These are phyloP conservation scores for Sciurus vulgaris DNA, from an alignment of 2,797 vertebrate genomes.

Conservation along the genomic window DNA sequence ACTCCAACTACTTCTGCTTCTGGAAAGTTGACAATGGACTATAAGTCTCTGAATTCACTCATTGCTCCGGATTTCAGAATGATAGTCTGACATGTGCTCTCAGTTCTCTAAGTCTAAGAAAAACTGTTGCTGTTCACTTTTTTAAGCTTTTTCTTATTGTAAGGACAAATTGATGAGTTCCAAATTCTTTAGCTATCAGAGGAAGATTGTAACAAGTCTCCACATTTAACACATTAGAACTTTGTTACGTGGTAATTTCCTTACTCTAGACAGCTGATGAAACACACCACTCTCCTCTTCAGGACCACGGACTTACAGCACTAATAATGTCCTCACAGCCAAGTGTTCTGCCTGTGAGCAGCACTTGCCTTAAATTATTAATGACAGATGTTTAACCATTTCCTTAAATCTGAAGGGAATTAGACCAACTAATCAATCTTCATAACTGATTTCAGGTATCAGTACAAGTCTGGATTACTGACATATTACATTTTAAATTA, in stretches of 20 bases:
- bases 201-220: not conserved
- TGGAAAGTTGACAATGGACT: not conserved
- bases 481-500: not conserved
- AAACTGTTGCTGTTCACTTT: not conserved
- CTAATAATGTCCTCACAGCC: not conserved
- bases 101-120: not conserved
- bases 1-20: not conserved
- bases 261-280: not conserved
- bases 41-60: not conserved
- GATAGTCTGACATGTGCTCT: no score
- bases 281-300: not conserved
- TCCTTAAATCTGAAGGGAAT: slow-evolving; percentile 59
- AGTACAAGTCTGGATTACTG: not conserved
- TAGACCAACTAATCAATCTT: slow-evolving; percentile 18
- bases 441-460: not conserved
- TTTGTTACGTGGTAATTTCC: not conserved
- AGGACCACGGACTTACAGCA: not conserved
- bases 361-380: not conserved
- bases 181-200: not conserved
- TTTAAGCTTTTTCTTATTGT: not conserved
- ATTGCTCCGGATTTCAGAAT: not conserved
- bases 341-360: not conserved
- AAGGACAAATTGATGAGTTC: not conserved
- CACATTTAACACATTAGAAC: not conserved
- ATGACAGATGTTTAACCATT: slow-evolving; percentile 31